Evolutionary conservation across 2,113 vertebrate genomes (phyloP).

Genomic region (Xenopus laevis): DNA sequence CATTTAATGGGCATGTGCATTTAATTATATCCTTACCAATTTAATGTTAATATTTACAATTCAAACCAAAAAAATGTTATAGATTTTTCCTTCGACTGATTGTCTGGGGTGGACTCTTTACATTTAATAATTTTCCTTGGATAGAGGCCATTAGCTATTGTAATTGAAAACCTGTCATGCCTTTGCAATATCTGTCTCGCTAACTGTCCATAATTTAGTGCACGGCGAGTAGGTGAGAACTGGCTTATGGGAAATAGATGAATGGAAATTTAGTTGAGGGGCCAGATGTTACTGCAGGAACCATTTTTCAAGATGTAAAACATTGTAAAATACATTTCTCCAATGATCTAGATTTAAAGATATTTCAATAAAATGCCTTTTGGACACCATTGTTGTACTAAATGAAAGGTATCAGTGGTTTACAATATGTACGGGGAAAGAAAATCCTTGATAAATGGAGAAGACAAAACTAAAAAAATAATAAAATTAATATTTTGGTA

Average conservation of each 20-base stretch:
- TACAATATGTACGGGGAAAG: not conserved
- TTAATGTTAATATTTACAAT: slow-evolving; percentile 42
- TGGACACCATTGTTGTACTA: not conserved
- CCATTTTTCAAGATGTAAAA: slow-evolving; percentile 34
- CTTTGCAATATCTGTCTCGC: slow-evolving; percentile 32
- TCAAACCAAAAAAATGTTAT: slow-evolving; percentile 43
- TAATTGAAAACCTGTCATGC: slow-evolving; percentile 40
- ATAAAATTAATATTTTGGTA: not conserved
- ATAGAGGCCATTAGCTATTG: slow-evolving; percentile 36
- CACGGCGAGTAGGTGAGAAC: slow-evolving; percentile 35
- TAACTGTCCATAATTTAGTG: slow-evolving; percentile 37
- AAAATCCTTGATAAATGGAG: not conserved
- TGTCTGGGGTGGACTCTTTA: slow-evolving; percentile 41
- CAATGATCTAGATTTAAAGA: not conserved
- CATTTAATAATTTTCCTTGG: slow-evolving; percentile 45
- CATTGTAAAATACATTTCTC: slow-evolving; percentile 15
- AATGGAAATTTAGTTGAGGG: slow-evolving; percentile 28
- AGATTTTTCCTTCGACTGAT: slow-evolving; percentile 41
- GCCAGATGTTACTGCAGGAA: slow-evolving; percentile 35
- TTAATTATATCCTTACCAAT: slow-evolving; percentile 40
- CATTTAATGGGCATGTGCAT: slow-evolving; percentile 43
- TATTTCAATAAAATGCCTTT: slow-evolving; percentile 23
- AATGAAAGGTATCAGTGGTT: not conserved
- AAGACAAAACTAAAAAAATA: not conserved
- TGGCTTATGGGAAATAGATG: slow-evolving; percentile 14